Conservation (phyloP, 2,888 invertebrate genomes). For the Cantharis rufa region DNA sequence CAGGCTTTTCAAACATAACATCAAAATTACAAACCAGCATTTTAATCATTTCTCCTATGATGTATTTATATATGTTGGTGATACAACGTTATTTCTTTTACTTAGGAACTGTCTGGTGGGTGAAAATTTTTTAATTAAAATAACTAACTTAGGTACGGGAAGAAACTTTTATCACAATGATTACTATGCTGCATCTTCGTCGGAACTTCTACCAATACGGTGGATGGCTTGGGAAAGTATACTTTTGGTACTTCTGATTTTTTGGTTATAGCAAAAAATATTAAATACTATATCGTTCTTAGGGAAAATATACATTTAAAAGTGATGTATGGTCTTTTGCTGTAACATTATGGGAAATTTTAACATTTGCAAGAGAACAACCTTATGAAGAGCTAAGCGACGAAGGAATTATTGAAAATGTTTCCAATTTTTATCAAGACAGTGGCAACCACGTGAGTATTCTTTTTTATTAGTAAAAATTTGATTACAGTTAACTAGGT, state of each 20-base stretch:
- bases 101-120: slow-evolving; percentile 82
- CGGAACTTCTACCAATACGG: slow-evolving; percentile 74
- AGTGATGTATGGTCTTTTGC: slow-evolving; percentile 91
- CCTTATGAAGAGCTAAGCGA: slow-evolving; percentile 81
- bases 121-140: slow-evolving; percentile 71
- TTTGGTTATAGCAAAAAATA: background rate
- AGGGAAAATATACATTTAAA: slow-evolving; percentile 82
- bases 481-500: too few relatives aligned
- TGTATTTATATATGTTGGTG: background rate
- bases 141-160: slow-evolving; percentile 76
- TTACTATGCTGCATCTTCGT: slow-evolving; percentile 77
- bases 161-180: slow-evolving; percentile 73
- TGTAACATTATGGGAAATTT: slow-evolving; percentile 84
- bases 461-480: background rate
- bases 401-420: slow-evolving; percentile 82
- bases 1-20: too few relatives aligned
- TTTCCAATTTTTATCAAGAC: slow-evolving; percentile 77
- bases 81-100: background rate
- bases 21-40: too few relatives aligned
- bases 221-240: slow-evolving; percentile 91
- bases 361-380: slow-evolving; percentile 81
- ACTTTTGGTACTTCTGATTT: slow-evolving; percentile 65
- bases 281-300: slow-evolving; percentile 18
- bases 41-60: background rate
- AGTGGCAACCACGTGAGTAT: slow-evolving; percentile 68